A percentile compares a stretch with the other conserved stretches of the same genome.
Evolutionary conservation across 2,888 invertebrate species (phyloP).

Genomic region (Drosophila hamatofila): DNA sequence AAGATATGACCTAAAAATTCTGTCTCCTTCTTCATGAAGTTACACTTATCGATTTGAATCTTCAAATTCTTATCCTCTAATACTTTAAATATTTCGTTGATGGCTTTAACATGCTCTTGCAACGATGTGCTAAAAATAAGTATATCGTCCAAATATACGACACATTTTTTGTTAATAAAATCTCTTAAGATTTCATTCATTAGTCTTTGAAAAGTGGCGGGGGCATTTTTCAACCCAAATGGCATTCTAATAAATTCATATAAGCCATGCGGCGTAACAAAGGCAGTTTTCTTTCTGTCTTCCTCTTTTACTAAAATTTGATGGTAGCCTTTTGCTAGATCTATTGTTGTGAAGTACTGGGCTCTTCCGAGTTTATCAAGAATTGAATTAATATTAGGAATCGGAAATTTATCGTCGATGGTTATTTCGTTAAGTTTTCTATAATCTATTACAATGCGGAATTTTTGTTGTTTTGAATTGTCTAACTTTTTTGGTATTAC

Average conservation of each 20-base stretch:
- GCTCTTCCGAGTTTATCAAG: slow-evolving; percentile 2
- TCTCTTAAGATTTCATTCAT: not conserved
- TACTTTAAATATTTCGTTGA: not conserved
- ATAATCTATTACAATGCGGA: not conserved
- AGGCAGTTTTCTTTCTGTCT: not conserved
- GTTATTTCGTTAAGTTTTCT: not conserved
- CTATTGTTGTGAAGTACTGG: not conserved
- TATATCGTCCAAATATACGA: not conserved
- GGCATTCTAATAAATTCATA: not conserved
- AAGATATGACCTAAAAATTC: not conserved
- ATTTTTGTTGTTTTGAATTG: not conserved
- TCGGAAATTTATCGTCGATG: not conserved
- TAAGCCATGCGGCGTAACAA: not conserved
- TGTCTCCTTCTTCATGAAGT: not conserved
- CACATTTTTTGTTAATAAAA: not conserved
- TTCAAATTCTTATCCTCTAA: not conserved
- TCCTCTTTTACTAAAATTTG: not conserved
- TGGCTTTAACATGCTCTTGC: not conserved
- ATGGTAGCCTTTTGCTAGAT: not conserved
- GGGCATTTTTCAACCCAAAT: not conserved
- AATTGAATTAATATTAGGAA: not conserved
- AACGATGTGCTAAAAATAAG: not conserved
- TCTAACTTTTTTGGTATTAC: slow-evolving; percentile 2
- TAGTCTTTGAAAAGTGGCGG: not conserved
- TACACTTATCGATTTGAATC: not conserved